Base-by-base conservation (phyloP, 2,797 vertebrate species). In the Leuciscus waleckii region DNA sequence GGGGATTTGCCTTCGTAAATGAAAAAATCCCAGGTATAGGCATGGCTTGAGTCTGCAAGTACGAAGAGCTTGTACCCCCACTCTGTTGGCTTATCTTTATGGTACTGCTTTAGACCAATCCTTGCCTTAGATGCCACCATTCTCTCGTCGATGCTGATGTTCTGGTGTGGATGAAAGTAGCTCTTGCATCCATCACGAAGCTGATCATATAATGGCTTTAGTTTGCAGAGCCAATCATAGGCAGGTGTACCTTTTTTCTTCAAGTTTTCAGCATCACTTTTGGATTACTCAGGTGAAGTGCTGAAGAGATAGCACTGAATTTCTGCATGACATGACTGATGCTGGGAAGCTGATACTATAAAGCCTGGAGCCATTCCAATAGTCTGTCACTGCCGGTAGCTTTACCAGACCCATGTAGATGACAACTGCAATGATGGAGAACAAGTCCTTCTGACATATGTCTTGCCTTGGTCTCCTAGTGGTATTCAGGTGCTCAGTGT, bases 381-480 rank as follows among this genome's bases (percentile, higher is more conserved):
- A 61, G 11, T 61, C 58, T 61, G n/a, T 26, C 58, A 61, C 54
- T 23, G 58, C n/a, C 14, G 5, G 26, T 32, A 65, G 6, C 61
- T 32, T 61, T 13, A 61, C n/a, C 58, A 61, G 58, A 61, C 58
- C 58, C n/a, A 61, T 61, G 21, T 61, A 61, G 11, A 61, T 61
- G n/a, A 61, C 58, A 26, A 61, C n/a, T 61, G 58, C 58, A 4
- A 61, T 26, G 29, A 29, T 1, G 58, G n/a, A 61, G 58, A 14
- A 61, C 58, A 61, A 26, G 58, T 61, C 58, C 58, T 61, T 61
- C 58, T 61, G 58, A 61, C 58, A 26, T 26, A 61, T 61, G n/a
- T 61, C n/a, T 61, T 61, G n/a, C 58, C n/a, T 61, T 26, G 58
- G n/a, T 61, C 58, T 61, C n/a, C 58, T 61, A 61, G 58, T 26